phyloP scores from a whole-genome alignment of 2,113 vertebrate species.

The Lynx canadensis region DNA sequence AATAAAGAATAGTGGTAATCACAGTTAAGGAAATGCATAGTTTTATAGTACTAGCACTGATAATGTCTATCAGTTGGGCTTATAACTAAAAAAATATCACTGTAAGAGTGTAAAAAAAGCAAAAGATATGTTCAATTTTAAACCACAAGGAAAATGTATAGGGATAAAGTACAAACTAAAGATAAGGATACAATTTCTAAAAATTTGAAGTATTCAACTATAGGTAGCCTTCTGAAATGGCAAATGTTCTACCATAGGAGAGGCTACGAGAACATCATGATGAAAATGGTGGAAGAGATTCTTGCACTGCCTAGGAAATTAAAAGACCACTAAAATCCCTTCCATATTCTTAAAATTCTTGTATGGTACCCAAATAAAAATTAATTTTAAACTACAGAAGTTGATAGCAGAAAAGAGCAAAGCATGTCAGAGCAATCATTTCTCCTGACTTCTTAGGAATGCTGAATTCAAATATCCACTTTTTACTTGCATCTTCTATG shows the following conservation, averaged over 20 bases:
- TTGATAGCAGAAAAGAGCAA: background rate
- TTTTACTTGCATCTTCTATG: constrained; percentile 28
- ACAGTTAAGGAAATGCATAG: background rate
- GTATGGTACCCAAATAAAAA: constrained; percentile 14
- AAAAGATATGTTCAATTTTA: background rate
- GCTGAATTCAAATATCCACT: constrained; percentile 37
- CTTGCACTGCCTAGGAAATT: background rate
- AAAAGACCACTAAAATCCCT: constrained; percentile 9
- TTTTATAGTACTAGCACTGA: background rate
- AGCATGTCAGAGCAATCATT: background rate
- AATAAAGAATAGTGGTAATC: constrained; percentile 22
- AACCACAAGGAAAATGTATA: constrained; percentile 5
- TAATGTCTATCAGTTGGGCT: background rate
- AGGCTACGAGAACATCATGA: background rate
- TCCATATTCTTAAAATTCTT: constrained; percentile 21
- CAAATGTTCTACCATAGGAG: constrained; percentile 2
- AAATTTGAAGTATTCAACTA: background rate
- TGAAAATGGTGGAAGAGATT: constrained; percentile 12
- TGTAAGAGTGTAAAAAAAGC: background rate
- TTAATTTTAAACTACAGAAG: constrained; percentile 9
- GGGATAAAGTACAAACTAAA: background rate
- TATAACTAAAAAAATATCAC: constrained; percentile 34
- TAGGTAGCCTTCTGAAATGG: background rate
- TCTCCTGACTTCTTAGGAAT: background rate
- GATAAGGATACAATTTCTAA: background rate